These are phyloP conservation scores for Lota lota DNA, from an alignment of 2,113 vertebrate species.

Conservation along the genomic window DNA sequence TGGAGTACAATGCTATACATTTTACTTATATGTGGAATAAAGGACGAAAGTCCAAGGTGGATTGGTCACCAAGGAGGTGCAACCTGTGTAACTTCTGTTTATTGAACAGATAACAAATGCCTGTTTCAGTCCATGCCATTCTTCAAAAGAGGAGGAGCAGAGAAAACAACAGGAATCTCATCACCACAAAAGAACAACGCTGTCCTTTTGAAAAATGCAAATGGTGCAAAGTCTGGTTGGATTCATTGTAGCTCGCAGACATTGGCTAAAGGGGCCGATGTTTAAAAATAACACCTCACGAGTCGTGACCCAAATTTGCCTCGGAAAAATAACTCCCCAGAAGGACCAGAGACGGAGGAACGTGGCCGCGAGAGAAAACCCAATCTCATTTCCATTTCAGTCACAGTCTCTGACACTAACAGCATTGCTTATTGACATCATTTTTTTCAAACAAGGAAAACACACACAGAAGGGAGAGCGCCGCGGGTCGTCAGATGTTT, in stretches of 20 bases:
- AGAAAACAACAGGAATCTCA: constrained; percentile 15
- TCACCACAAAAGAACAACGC: constrained; percentile 22
- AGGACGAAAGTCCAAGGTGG: too few relatives aligned
- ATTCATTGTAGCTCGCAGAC: constrained; percentile 60
- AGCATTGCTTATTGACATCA: constrained; percentile 50
- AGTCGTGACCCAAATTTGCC: constrained; percentile 73
- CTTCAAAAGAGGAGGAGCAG: constrained; percentile 20
- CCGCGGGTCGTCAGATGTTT: constrained; percentile 21
- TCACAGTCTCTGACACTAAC: constrained; percentile 42
- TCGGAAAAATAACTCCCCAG: constrained; percentile 64
- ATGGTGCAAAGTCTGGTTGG: constrained; percentile 34
- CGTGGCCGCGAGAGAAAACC: constrained; percentile 36
- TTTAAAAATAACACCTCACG: constrained; percentile 70
- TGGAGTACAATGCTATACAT: background rate
- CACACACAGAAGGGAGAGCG: constrained; percentile 3
- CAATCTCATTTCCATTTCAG: constrained; percentile 65
- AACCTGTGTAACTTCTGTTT: too few relatives aligned
- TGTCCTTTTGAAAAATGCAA: constrained; percentile 50
- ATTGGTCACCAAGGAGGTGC: too few relatives aligned
- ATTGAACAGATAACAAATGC: too few relatives aligned
- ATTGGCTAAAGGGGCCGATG: constrained; percentile 61
- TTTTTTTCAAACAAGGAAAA: constrained; percentile 39
- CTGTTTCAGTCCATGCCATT: constrained; percentile 25
- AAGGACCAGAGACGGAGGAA: constrained; percentile 51
- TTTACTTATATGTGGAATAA: too few relatives aligned